Evolutionary conservation across 2,888 invertebrate species (phyloP).

Genomic region (Aleiodes testaceus): DNA sequence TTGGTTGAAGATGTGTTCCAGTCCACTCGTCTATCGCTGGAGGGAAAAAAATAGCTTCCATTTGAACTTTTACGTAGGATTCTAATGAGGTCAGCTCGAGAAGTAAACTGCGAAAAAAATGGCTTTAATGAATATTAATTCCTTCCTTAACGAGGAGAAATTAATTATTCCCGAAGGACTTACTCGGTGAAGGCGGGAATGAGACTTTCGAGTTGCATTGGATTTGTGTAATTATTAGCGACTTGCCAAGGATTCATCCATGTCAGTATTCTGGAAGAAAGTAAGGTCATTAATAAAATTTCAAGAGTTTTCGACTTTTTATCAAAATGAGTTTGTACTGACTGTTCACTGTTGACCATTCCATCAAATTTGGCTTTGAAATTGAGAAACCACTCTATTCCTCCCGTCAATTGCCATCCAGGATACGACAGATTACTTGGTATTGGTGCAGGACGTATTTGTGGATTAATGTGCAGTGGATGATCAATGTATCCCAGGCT

Average conservation of each 20-base stretch:
- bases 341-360: conserved; percentile 76
- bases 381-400: conserved; percentile 75
- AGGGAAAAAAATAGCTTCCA: conserved; percentile 76
- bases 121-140: conserved; percentile 37
- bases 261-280: conserved; percentile 76
- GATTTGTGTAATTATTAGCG: conserved; percentile 78
- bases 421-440: conserved; percentile 71
- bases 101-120: conserved; percentile 70
- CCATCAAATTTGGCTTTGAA: conserved; percentile 74
- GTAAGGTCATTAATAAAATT: too few species aligned
- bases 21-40: conserved; percentile 79
- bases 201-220: conserved; percentile 79
- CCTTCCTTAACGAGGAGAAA: not conserved
- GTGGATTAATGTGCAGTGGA: conserved; percentile 68
- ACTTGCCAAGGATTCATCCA: conserved; percentile 85
- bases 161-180: conserved; percentile 62
- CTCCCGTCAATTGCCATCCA: conserved; percentile 73
- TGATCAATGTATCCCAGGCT: conserved; percentile 72
- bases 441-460: conserved; percentile 71
- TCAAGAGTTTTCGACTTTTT: too few species aligned
- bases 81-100: conserved; percentile 75
- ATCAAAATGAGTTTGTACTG: conserved; percentile 61
- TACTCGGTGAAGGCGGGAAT: conserved; percentile 77
- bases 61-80: conserved; percentile 74
- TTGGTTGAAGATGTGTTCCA: conserved; percentile 75